Conservation (phyloP, 2,797 vertebrate genomes). For the Fistularia commersonii region DNA sequence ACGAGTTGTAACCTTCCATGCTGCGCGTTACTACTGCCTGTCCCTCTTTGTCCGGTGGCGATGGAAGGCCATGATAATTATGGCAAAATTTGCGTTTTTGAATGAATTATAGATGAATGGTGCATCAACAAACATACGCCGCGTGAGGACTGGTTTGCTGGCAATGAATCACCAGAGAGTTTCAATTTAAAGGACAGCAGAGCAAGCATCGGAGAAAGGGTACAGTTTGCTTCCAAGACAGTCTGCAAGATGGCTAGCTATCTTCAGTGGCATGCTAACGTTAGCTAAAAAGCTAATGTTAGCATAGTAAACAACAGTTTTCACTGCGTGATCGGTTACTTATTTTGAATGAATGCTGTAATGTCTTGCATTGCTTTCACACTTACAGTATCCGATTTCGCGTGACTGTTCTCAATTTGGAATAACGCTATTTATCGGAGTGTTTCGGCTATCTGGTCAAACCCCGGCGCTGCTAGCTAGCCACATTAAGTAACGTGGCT, state of each 20-base stretch:
- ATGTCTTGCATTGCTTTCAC: conserved; percentile 13
- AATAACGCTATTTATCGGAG: conserved; percentile 2
- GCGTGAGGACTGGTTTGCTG: conserved; percentile 72
- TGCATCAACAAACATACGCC: conserved; percentile 71
- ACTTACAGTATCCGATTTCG: conserved; percentile 19
- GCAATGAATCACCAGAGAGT: conserved; percentile 73
- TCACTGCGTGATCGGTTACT: conserved; percentile 48
- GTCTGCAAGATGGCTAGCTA: conserved; percentile 73
- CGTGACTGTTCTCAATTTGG: conserved; percentile 15
- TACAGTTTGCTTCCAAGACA: conserved; percentile 77
- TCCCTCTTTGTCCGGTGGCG: conserved; percentile 84
- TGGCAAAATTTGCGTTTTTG: conserved; percentile 79
- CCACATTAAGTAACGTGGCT: conserved; percentile 69
- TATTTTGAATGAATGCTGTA: background rate
- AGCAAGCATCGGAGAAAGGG: conserved; percentile 75
- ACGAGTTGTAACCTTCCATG: conserved; percentile 54
- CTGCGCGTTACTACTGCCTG: conserved; percentile 63
- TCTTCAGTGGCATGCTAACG: conserved; percentile 66
- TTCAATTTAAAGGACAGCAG: conserved; percentile 73
- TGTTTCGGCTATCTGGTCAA: conserved; percentile 20
- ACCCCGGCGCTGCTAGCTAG: conserved; percentile 47
- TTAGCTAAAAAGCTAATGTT: conserved; percentile 69
- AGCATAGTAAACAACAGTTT: conserved; percentile 69
- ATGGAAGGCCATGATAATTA: conserved; percentile 78
- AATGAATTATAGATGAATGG: conserved; percentile 78